phyloP scores from a whole-genome alignment of 2,888 invertebrate genomes.

The Neuroscelio doddi region DNA sequence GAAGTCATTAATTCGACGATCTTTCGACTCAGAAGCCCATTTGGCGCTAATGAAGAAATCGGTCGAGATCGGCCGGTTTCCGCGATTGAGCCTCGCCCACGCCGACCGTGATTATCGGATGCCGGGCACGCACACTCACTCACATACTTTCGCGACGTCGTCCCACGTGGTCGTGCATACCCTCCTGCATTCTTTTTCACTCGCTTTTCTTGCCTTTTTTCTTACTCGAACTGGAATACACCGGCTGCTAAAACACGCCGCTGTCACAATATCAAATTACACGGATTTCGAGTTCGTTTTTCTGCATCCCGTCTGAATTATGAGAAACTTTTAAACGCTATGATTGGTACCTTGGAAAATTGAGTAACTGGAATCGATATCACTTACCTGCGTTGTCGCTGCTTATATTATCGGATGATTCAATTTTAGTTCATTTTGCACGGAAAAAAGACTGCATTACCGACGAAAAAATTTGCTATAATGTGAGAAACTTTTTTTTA shows the following conservation, averaged over 20 bases:
- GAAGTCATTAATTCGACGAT: constrained; percentile 18
- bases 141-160: constrained; percentile 21
- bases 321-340: constrained; percentile 6
- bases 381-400: constrained; percentile 5
- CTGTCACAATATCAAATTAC: constrained; percentile 33
- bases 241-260: constrained; percentile 19
- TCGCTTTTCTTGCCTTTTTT: neutral
- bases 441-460: too few relatives aligned
- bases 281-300: constrained; percentile 7
- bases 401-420: neutral
- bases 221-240: neutral
- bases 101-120: constrained; percentile 38
- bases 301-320: constrained; percentile 6
- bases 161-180: constrained; percentile 9
- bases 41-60: constrained; percentile 44
- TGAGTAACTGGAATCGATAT: constrained; percentile 6
- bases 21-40: constrained; percentile 20
- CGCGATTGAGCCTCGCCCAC: constrained; percentile 38
- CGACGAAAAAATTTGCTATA: too few relatives aligned
- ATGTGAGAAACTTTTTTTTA: too few relatives aligned
- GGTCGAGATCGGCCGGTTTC: constrained; percentile 36
- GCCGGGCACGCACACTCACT: constrained; percentile 23
- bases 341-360: constrained; percentile 9
- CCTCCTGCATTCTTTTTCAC: neutral
- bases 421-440: too few relatives aligned